These are phyloP conservation scores for Minunthozetes semirufus DNA, from an alignment of 2,888 invertebrate genomes.

Conservation along the genomic window DNA sequence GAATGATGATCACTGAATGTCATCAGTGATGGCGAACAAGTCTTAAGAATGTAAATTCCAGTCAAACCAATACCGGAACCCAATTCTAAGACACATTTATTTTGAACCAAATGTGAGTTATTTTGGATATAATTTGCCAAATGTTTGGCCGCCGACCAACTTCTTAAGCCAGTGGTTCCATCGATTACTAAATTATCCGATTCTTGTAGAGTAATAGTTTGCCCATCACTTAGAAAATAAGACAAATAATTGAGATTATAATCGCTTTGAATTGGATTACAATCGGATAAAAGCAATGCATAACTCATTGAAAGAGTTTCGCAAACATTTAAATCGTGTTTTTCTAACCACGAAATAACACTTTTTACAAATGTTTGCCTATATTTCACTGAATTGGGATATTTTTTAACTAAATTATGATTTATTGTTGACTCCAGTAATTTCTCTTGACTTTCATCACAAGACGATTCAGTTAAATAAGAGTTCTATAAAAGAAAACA, in stretches of 20 bases:
- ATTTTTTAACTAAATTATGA: slow-evolving; percentile 12
- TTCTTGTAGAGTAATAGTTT: slow-evolving; percentile 14
- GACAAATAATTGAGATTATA: slow-evolving; percentile 28
- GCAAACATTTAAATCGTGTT: not conserved
- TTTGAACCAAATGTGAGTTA: slow-evolving; percentile 3
- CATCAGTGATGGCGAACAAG: not conserved
- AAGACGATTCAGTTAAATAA: not conserved
- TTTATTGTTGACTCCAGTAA: slow-evolving; percentile 1
- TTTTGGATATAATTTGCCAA: not conserved
- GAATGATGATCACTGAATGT: slow-evolving; percentile 25
- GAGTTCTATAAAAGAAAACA: not conserved
- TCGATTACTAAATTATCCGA: slow-evolving; percentile 20
- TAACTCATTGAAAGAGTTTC: not conserved
- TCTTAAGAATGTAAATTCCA: slow-evolving; percentile 20
- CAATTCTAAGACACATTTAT: slow-evolving; percentile 22
- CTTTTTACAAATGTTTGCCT: not conserved
- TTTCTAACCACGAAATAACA: not conserved
- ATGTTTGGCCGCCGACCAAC: slow-evolving; percentile 22
- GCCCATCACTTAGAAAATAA: slow-evolving; percentile 25
- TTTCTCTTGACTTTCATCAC: not conserved
- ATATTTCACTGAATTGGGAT: slow-evolving; percentile 7
- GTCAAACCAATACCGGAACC: slow-evolving; percentile 32
- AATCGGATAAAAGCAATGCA: not conserved
- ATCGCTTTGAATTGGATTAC: not conserved
- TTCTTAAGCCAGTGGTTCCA: slow-evolving; percentile 29